Base-by-base conservation (phyloP, 1,140 invertebrate genomes). In the Apis cerana region DNA sequence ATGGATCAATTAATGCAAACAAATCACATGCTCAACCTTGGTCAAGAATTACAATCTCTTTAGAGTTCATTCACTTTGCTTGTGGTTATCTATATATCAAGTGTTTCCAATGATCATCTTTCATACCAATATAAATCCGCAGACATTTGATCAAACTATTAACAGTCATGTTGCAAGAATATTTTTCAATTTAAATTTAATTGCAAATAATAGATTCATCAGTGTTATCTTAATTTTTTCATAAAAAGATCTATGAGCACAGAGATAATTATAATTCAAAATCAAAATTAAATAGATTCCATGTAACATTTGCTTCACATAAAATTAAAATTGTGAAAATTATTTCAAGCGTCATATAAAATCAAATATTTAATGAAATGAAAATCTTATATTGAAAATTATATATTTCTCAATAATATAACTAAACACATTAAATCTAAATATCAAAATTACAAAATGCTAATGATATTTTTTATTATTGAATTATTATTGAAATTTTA, bases 1-100 rank as follows among this genome's bases (percentile, higher is more conserved):
- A 50, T 21, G 23, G n/a, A 75, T 13, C 59, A 19, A 62, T 75
- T 75, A 52, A 75, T 27, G 23, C 59, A 62, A 75, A 62, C 19
- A 50, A 48, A 50, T 75, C 59, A 27, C 52, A 52, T 75, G 58
- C 10, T 27, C 19, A 33, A 75, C 58, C 74, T 50, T 50, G 59
- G 11, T 62, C 15, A 50, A 50, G 52, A 62, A 17, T 62, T 64
- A 27, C 23, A 52, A 17, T n/a, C 74, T 75, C 17, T 12, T 75
- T 62, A 3, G 12, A 64, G 58, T 75, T 75, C 74, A 19, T 62
- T 75, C n/a, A 75, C 43, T 59, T 52, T 50, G 3, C 7, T 43
- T 27, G 43, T 23, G 15, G n/a, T 62, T 75, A 75, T 75, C 15
- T 56, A 21, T 23, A 54, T 17, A 19, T 27, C 54, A 23, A 62